Percentiles rank a stretch among this genome's conserved stretches.
These are phyloP conservation scores for Megaustenia siamemsis DNA, from an alignment of 2,888 invertebrate genomes.

Conservation along the genomic window DNA sequence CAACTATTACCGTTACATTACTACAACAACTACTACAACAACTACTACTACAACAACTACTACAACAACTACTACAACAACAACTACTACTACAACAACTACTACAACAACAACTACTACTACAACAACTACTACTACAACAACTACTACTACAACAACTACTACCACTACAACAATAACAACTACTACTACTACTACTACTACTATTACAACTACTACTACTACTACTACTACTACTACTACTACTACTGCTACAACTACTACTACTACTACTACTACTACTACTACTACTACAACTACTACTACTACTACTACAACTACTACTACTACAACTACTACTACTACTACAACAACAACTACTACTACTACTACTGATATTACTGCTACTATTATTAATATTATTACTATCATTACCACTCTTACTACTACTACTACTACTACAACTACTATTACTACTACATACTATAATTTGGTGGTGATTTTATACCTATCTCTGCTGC, in stretches of 20 bases:
- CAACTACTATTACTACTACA: too few species aligned
- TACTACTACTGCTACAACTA: background rate
- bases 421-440: background rate
- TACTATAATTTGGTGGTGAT: too few species aligned
- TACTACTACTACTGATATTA: too few species aligned
- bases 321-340: background rate
- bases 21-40: background rate
- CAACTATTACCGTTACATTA: background rate
- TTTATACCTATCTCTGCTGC: too few species aligned
- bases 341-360: background rate
- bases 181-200: background rate
- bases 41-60: background rate
- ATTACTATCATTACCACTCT: too few species aligned
- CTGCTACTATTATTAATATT: too few species aligned
- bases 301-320: background rate
- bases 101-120: background rate
- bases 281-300: background rate
- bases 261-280: background rate
- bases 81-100: background rate
- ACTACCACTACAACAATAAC: background rate
- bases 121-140: background rate
- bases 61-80: background rate
- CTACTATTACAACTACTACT: background rate
- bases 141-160: background rate
- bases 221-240: background rate